A percentile compares a stretch with the other conserved stretches of the same genome.
Conservation (phyloP, 1,140 invertebrate species). For the Drosophila bocki region DNA sequence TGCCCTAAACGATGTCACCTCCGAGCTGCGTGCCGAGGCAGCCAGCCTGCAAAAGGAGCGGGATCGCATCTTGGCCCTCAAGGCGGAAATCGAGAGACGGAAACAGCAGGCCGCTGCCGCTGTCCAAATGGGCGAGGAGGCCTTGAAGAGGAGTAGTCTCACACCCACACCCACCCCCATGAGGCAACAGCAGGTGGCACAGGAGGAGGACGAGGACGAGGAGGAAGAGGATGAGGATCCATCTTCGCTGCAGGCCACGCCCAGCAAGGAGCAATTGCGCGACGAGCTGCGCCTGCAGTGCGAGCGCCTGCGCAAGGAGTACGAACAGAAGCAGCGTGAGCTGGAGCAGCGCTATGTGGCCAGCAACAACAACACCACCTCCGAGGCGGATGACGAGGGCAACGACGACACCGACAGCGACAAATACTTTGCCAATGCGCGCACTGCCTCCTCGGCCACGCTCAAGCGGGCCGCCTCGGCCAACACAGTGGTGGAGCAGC, state of each 20-base stretch:
- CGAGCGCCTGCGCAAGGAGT: conserved; percentile 65
- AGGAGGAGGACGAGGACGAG: conserved; percentile 37
- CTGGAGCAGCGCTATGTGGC: conserved; percentile 65
- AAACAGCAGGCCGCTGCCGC: conserved; percentile 76
- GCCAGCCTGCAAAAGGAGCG: conserved; percentile 73
- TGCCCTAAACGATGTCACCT: conserved; percentile 72
- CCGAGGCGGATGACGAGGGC: conserved; percentile 78
- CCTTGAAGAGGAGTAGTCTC: conserved; percentile 68
- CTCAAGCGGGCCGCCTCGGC: conserved; percentile 61
- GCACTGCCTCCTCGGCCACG: conserved; percentile 62
- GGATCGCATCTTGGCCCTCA: conserved; percentile 76
- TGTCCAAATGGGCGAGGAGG: conserved; percentile 76
- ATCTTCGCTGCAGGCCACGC: conserved; percentile 29
- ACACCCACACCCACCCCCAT: conserved; percentile 72
- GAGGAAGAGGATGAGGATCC: conserved; percentile 39
- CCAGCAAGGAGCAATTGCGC: conserved; percentile 42
- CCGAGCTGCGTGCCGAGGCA: conserved; percentile 75
- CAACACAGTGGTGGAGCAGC: conserved; percentile 64
- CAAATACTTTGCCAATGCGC: conserved; percentile 59
- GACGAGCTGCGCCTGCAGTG: conserved; percentile 63
- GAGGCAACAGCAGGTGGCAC: conserved; percentile 42
- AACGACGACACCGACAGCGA: conserved; percentile 78
- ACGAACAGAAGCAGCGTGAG: conserved; percentile 78
- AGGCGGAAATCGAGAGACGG: conserved; percentile 76
- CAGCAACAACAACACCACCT: conserved; percentile 67